Base-by-base conservation (phyloP, 2,113 vertebrate genomes). In the Brachirus orientalis region DNA sequence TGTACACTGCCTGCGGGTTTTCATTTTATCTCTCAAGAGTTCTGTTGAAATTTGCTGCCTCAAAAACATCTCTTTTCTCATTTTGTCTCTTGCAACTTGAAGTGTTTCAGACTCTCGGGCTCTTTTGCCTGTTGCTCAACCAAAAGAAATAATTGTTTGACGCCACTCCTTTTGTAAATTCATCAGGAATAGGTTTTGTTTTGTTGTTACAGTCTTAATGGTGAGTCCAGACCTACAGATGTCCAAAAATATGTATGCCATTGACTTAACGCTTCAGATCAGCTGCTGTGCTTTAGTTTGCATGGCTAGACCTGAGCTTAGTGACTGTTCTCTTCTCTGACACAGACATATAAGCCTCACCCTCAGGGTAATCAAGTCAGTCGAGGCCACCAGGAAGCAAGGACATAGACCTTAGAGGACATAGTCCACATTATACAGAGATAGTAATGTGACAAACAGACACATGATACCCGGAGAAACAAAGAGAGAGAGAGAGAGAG, bases 371-470 rank as follows among this genome's bases (percentile, higher is more conserved):
- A 72, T 37, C 33, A 38, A 78, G 47, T 81, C 77, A 70, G 62
- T 76, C 57, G 43, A 20, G 61, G 71, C 80, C 40, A 54, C 43
- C 57, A 19, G 72, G 62, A 59, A 58, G 62, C 47, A 46, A 43
- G 60, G 46, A 38, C 14, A 67, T 55, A 48, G 56, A 52, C 72
- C 67, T 67, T 62, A 11, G 60, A 68, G 69, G 64, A 75, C 69
- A 65, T 7, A 71, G 64, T 71, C 47, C 60, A 67, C 67, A 76
- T 83, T 77, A 68, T 66, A 52, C 9, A 1, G 52, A 63, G 67
- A 85, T 71, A 73, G 71, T 75, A 52, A 73, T 79, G 80, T 86
- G 84, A 85, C 84, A 86, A 33, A n/a, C 43, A 77, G 83, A 79
- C 77, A 78, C 80, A 72, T 59, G 69, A 72, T 51, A 79, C 45